These are phyloP conservation scores for Pygmarrhopalites habei DNA, from an alignment of 1,140 invertebrate species.

Conservation along the genomic window DNA sequence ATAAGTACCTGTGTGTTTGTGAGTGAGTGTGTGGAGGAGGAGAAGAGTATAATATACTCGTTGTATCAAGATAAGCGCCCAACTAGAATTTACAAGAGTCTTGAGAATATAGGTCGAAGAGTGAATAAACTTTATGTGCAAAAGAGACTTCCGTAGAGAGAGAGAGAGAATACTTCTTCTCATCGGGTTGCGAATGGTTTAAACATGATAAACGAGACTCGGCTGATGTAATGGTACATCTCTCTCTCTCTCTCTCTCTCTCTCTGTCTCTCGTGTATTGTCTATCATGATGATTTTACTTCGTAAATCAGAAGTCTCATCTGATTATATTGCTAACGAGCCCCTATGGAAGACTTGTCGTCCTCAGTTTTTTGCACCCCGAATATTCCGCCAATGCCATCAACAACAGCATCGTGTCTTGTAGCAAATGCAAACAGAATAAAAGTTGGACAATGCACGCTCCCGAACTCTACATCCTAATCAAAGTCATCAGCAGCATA, in stretches of 20 bases:
- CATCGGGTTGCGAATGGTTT: slow-evolving; percentile 21
- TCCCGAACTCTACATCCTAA: background rate
- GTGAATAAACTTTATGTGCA: slow-evolving; percentile 38
- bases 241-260: background rate
- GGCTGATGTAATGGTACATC: background rate
- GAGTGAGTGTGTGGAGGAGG: background rate
- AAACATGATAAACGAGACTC: slow-evolving; percentile 28
- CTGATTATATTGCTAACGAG: slow-evolving; percentile 15
- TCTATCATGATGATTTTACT: slow-evolving; percentile 23
- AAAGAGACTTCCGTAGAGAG: slow-evolving; percentile 34
- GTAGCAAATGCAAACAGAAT: too few species aligned
- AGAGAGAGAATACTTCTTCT: slow-evolving; percentile 18
- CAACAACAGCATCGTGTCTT: too few species aligned
- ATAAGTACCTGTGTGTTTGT: slow-evolving; percentile 1
- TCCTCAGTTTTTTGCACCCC: slow-evolving; percentile 31
- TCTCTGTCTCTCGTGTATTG: background rate
- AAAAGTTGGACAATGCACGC: background rate
- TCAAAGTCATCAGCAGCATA: background rate
- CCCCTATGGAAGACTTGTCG: slow-evolving; percentile 22
- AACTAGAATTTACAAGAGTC: background rate
- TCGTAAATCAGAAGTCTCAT: slow-evolving; percentile 26
- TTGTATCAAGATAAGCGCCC: background rate
- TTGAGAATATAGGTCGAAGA: slow-evolving; percentile 35
- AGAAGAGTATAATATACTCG: background rate
- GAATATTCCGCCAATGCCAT: too few species aligned